These are phyloP conservation scores for Micrasema minimum DNA, from an alignment of 1,140 invertebrate genomes.

Conservation along the genomic window DNA sequence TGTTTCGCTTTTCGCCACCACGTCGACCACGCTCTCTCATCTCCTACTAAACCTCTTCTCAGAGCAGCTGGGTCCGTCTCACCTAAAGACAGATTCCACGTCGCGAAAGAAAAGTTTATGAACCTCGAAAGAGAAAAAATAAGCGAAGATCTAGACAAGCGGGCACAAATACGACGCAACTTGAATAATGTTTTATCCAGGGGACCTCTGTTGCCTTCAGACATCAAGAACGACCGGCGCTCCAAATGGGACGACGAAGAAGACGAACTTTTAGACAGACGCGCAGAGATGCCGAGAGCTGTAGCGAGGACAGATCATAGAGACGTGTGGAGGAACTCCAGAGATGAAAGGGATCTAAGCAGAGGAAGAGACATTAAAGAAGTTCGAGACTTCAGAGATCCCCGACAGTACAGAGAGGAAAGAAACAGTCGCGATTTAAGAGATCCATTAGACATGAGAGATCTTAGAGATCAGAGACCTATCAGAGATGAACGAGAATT, in stretches of 20 bases:
- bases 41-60: constrained; percentile 51
- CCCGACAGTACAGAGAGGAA: constrained; percentile 32
- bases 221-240: constrained; percentile 42
- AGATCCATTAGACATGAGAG: constrained; percentile 44
- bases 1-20: constrained; percentile 59
- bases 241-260: constrained; percentile 42
- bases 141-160: constrained; percentile 65
- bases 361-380: constrained; percentile 27
- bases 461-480: constrained; percentile 39
- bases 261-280: constrained; percentile 56
- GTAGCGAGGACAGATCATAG: constrained; percentile 57
- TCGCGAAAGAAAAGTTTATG: constrained; percentile 85
- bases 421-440: constrained; percentile 35
- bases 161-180: constrained; percentile 64
- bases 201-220: constrained; percentile 58
- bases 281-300: constrained; percentile 60
- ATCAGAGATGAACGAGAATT: constrained; percentile 35
- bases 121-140: constrained; percentile 78
- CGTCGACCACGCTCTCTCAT: constrained; percentile 50
- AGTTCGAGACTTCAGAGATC: constrained; percentile 38
- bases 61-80: constrained; percentile 59
- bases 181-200: constrained; percentile 59
- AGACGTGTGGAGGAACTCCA: constrained; percentile 43
- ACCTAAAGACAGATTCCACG: constrained; percentile 81
- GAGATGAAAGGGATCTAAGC: constrained; percentile 40